These are phyloP conservation scores for Anguilla megastoma DNA, from an alignment of 2,797 vertebrate genomes.

Conservation along the genomic window DNA sequence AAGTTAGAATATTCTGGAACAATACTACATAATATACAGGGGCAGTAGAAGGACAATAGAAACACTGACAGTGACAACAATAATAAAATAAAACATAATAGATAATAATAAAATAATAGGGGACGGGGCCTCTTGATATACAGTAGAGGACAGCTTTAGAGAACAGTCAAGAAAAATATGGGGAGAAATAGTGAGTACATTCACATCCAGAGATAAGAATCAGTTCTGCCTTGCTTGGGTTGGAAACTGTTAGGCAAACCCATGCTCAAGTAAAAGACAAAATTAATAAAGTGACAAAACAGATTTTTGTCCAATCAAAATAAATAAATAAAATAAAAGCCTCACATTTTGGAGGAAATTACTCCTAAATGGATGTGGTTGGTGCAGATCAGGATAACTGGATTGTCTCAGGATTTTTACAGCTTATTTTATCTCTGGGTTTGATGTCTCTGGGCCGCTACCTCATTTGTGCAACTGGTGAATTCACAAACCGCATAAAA, in stretches of 20 bases:
- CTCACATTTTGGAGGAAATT: constrained; percentile 17
- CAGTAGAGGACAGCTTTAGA: not conserved
- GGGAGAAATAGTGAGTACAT: not conserved
- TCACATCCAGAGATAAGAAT: not conserved
- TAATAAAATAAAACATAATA: not conserved
- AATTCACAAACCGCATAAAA: not conserved
- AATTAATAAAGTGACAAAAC: constrained; percentile 23
- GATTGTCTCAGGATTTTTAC: not conserved
- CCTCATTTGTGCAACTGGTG: not conserved
- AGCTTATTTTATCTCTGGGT: not conserved
- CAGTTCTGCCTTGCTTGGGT: not conserved
- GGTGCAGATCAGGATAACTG: not conserved
- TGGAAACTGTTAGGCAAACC: not conserved
- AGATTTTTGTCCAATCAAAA: constrained; percentile 13
- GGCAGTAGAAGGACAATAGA: not conserved
- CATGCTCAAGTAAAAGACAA: not conserved
- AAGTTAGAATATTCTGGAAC: not conserved
- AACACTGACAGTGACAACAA: not conserved
- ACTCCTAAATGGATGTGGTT: not conserved
- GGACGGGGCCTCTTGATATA: not conserved
- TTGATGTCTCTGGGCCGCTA: not conserved
- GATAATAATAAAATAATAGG: not conserved
- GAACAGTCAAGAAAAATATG: not conserved
- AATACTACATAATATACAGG: not conserved
- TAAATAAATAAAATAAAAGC: not conserved